Conservation (phyloP, 1,140 invertebrate species). For the Sarcophaga bullata region DNA sequence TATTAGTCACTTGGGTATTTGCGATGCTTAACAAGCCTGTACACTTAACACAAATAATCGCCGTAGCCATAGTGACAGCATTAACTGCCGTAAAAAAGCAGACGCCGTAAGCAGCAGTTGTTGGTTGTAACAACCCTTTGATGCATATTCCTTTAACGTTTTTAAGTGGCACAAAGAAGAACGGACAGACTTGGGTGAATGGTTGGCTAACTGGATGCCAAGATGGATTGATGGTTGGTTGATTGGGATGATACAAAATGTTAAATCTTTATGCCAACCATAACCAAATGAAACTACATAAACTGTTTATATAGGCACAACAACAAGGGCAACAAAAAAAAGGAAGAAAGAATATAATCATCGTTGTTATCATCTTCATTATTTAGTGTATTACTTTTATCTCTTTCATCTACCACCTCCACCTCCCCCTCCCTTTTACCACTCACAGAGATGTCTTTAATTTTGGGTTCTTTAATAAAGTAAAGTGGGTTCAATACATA, state of each 20-base stretch:
- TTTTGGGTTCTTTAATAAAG: not conserved
- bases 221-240: not conserved
- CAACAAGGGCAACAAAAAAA: not conserved
- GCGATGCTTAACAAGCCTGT: too few species aligned
- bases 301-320: not conserved
- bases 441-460: too few species aligned
- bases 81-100: too few species aligned
- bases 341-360: not conserved
- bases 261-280: slow-evolving; percentile 1
- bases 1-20: too few species aligned
- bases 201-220: too few species aligned
- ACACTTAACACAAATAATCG: too few species aligned
- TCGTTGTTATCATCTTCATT: not conserved
- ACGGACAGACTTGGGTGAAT: too few species aligned
- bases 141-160: too few species aligned
- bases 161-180: too few species aligned
- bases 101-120: too few species aligned
- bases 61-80: too few species aligned
- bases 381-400: slow-evolving; percentile 17
- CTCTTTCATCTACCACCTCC: not conserved
- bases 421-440: not conserved
- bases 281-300: slow-evolving; percentile 12
- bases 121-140: too few species aligned
- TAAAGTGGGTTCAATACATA: not conserved
- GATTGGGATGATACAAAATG: not conserved